Evolutionary conservation across 1,140 invertebrate genomes (phyloP), one percentile per base, ranked within the genome.

Genomic region (Atta cephalotes): DNA sequence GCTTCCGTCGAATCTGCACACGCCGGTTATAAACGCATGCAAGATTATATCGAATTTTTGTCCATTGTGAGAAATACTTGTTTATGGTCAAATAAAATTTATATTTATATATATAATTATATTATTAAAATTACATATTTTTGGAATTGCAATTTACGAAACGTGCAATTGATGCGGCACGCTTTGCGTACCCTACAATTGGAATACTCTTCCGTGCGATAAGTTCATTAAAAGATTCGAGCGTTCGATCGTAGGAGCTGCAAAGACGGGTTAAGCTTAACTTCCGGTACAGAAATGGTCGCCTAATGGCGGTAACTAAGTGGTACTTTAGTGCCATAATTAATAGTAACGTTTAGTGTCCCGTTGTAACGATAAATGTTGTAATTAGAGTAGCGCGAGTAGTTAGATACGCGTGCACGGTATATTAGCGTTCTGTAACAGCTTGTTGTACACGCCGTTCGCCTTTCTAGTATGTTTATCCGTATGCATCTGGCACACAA

Each of bases 261-360:
- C 56, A 14, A 84, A 84, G 68, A 62, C 70, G 68, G 56, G 39
- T 72, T 35, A 49, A 74, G 56, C 56, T 76, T 9, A 76, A 62
- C 70, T 28, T 63, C 56, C 70, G 70, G 39, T 31, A 18, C 53
- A 39, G 39, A 35, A 45, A 71, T 18, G 70, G 39, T 74, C 80
- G 56, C 53, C 39, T 84, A 84, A 84, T 84, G 70, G 80, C 80
- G 70, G 80, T 49, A 84, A 84, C 80, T 84, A 84, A 84, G 80
- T 84, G 70, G 80, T 84, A 84, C 80, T 84, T 76, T 60, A 84
- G 70, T 35, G 70, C 70, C 80, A 84, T 84, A 84, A 84, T 84
- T 84, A 84, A 84, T 84, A 84, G 80, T 74, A 84, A 84, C 80
- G 56, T 84, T 84, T 84, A 84, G 80, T 84, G 80, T 84, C 70